Evolutionary conservation across 2,888 invertebrate genomes (phyloP), one percentile per base, ranked within the genome.

Genomic region (Phymatocera aterrima): DNA sequence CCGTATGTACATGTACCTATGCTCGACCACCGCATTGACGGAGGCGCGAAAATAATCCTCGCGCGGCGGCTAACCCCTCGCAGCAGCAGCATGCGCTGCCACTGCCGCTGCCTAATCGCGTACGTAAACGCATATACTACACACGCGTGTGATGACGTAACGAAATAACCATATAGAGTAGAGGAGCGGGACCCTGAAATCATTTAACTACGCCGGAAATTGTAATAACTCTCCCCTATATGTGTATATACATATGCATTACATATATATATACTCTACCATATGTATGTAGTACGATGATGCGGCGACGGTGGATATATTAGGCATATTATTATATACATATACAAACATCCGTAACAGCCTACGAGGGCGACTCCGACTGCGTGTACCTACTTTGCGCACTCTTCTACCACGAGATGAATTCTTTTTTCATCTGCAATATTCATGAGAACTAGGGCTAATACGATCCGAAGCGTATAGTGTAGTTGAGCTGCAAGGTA

Each of bases 131-230:
- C 21, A 8, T 18, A 40, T 8, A 51, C 21, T 18, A 18, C 5
- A 28, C 28, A 28, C 57, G 28, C 57, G 57, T 57, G 15, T 24
- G 1, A 57, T 57, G 57, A 57, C 57, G 57, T 57, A 57, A 57
- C 57, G 15, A n/a, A n/a, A n/a, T n/a, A n/a, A n/a, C n/a, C 61
- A 31, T 61, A 61, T 28, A 24, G 54, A 12, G 61, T 5, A 61
- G 61, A 43, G 43, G n/a, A n/a, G n/a, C n/a, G 61, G 46, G 68
- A 43, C 68, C 54, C 37, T 72, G 54, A 46, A 72, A 72, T 72
- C 72, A 72, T 51, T 72, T 72, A 72, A 51, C 72, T 54, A 72
- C 34, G 51, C 72, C 72, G 72, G 72, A 72, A 72, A 51, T 72
- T 51, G 51, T 72, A 72, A 72, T 72, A 68, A 68, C 68, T 68